Conservation (phyloP, 2,797 vertebrate genomes). For the Pseudochromis fuscus region DNA sequence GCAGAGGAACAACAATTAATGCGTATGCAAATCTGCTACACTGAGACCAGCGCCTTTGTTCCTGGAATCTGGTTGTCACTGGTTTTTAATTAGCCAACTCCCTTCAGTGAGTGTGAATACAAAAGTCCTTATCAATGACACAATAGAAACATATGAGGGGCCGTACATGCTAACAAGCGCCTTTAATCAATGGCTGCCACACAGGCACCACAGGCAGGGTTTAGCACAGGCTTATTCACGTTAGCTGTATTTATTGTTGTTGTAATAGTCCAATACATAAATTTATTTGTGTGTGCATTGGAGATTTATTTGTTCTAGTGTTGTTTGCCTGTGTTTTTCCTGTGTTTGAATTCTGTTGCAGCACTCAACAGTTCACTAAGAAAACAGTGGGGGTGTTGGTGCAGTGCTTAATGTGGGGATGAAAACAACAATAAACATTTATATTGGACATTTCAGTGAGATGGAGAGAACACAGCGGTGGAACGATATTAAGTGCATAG, state of each 20-base stretch:
- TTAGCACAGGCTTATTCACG: conserved; percentile 55
- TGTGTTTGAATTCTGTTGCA: conserved; percentile 28
- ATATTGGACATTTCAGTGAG: background rate
- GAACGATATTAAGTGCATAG: conserved; percentile 7
- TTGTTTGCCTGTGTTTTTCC: conserved; percentile 30
- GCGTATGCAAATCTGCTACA: conserved; percentile 68
- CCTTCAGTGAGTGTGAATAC: conserved; percentile 67
- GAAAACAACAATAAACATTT: conserved; percentile 32
- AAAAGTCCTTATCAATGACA: conserved; percentile 83
- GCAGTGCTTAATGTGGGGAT: conserved; percentile 6
- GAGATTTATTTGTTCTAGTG: conserved; percentile 28
- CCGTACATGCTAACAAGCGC: conserved; percentile 73
- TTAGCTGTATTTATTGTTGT: conserved; percentile 39
- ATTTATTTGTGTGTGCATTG: conserved; percentile 30
- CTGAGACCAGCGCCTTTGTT: conserved; percentile 70
- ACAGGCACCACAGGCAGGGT: conserved; percentile 55
- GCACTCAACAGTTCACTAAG: conserved; percentile 37
- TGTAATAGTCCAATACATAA: conserved; percentile 35
- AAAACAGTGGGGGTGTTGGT: conserved; percentile 23
- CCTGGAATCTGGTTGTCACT: conserved; percentile 64
- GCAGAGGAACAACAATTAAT: conserved; percentile 67
- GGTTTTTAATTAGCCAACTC: conserved; percentile 81
- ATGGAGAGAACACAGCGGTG: conserved; percentile 4
- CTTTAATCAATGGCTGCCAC: conserved; percentile 79
- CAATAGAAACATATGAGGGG: conserved; percentile 74